phyloP scores from a whole-genome alignment of 2,888 invertebrate species.

The Drosophila suboccidentalis region DNA sequence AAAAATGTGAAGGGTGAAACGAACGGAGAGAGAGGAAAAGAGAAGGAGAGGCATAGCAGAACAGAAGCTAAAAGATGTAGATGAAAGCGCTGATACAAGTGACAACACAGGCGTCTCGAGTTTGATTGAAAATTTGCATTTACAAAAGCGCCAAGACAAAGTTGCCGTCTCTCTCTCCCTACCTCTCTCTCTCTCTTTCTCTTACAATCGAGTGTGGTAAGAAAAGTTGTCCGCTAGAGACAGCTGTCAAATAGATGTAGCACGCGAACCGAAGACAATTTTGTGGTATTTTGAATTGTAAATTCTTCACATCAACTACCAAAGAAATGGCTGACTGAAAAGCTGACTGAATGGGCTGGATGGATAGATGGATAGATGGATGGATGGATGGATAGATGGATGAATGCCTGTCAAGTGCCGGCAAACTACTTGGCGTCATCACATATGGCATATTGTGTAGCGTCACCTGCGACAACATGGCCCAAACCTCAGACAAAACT shows the following conservation, averaged over 20 bases:
- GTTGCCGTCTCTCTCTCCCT: slow-evolving; percentile 16
- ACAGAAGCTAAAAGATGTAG: slow-evolving; percentile 56
- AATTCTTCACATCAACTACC: slow-evolving; percentile 64
- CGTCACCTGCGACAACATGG: slow-evolving; percentile 73
- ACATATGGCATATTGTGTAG: slow-evolving; percentile 58
- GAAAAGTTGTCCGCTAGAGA: slow-evolving; percentile 64
- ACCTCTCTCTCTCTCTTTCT: neutral
- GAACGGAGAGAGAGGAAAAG: too few species aligned
- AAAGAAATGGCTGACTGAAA: slow-evolving; percentile 54
- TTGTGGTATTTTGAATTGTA: slow-evolving; percentile 78
- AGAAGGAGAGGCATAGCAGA: neutral
- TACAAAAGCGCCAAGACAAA: slow-evolving; percentile 58
- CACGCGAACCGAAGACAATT: slow-evolving; percentile 71
- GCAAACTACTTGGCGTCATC: slow-evolving; percentile 67
- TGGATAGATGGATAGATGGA: slow-evolving; percentile 19
- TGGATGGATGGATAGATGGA: slow-evolving; percentile 28
- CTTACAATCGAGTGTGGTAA: slow-evolving; percentile 23
- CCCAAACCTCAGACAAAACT: slow-evolving; percentile 42
- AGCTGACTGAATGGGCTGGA: slow-evolving; percentile 33
- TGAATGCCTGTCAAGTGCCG: slow-evolving; percentile 60
- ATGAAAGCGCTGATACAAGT: slow-evolving; percentile 61
- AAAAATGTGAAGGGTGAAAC: neutral
- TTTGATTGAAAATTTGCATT: slow-evolving; percentile 78
- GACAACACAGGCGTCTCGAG: slow-evolving; percentile 55
- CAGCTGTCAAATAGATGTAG: slow-evolving; percentile 77